Base-by-base conservation (phyloP, 1,140 invertebrate species). In the Ceratosolen fusciceps region DNA sequence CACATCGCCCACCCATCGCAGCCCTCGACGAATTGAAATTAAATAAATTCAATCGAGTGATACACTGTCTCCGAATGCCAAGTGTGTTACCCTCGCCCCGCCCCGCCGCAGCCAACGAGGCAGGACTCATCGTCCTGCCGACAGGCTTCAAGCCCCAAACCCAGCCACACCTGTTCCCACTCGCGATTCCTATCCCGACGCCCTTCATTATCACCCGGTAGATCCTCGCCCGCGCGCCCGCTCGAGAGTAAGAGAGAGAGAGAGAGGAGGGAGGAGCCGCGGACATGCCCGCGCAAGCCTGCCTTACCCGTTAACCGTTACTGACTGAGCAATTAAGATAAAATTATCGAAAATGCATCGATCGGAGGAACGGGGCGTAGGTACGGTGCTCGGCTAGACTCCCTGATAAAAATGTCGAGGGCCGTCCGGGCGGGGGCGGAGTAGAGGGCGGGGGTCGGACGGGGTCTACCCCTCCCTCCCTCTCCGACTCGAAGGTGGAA, bases 261-360 rank as follows among this genome's bases (percentile, higher is more conserved):
- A n/a, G n/a, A n/a, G n/a, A n/a, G n/a, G 52, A 70, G 70, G 58
- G 68, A 62, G 37, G 14, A n/a, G 26, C 37, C 62, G 10, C 29
- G 62, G 60, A 65, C 60, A n/a, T 14, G 43, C 52, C 12, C 76
- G 68, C 70, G 68, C 34, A 31, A 49, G 47, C 56, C 73, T 77
- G n/a, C n/a, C n/a, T n/a, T n/a, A n/a, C 56, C 79, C 79, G 77
- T 80, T 80, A 80, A 65, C 24, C 68, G 56, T 24, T 77, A 80
- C 77, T 74, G 74, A 80, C 77, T 74, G 74, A 56, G 74, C 74
- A 80, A 77, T 80, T 80, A 73, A 80, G 79, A 80, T 80, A 80
- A 80, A 80, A 80, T 80, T 80, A 80, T 80, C 74, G 79, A 80
- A 77, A 77, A 73, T 54, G 73, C 73, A 80, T 80, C 76, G 76